phyloP scores from a whole-genome alignment of 2,113 vertebrate genomes.

The Bagarius yarrelli region DNA sequence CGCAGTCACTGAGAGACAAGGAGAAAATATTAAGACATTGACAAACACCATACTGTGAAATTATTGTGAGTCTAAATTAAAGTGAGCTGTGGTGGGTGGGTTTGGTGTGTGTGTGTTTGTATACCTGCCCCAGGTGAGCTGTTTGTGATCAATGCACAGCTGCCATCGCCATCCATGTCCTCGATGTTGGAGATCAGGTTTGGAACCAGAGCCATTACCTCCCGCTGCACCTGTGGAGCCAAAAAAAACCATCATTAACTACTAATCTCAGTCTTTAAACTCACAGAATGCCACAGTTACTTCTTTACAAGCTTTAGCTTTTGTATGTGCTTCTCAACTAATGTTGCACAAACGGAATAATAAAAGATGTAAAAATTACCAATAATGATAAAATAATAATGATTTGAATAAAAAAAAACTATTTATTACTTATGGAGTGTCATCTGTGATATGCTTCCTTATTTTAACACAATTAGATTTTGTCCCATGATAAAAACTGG shows the following conservation, averaged over 20 bases:
- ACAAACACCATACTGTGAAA: background rate
- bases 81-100: background rate
- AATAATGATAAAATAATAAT: too few species aligned
- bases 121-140: conserved; percentile 49
- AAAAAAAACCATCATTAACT: background rate
- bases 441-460: background rate
- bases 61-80: background rate
- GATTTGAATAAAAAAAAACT: too few species aligned
- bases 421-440: too few species aligned
- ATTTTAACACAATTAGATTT: background rate
- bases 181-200: conserved; percentile 56
- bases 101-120: conserved; percentile 19
- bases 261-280: background rate
- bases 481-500: background rate
- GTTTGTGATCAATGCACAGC: conserved; percentile 38
- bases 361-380: too few species aligned
- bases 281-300: background rate
- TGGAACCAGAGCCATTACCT: conserved; percentile 52
- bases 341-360: too few species aligned
- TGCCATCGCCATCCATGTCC: conserved; percentile 51
- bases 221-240: conserved; percentile 50
- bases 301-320: background rate
- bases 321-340: too few species aligned
- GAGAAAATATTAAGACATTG: background rate
- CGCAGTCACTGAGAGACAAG: conserved; percentile 42